Conservation (phyloP, 1,140 invertebrate genomes). For the Panagrolaimus sp. region DNA sequence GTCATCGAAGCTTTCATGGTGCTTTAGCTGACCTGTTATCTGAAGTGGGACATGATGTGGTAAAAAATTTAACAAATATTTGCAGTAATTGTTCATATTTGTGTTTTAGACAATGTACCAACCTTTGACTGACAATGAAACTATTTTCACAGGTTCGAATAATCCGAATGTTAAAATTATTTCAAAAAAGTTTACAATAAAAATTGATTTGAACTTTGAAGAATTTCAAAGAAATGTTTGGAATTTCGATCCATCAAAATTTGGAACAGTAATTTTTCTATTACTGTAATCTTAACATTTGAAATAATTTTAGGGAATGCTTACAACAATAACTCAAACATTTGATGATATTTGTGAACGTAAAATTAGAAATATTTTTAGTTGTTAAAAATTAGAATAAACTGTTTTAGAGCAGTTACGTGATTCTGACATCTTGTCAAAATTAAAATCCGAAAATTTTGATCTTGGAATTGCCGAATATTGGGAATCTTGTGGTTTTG, state of each 20-base stretch:
- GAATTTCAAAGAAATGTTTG: too few species aligned
- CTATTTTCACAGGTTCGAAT: neutral
- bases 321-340: neutral
- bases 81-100: too few species aligned
- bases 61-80: neutral
- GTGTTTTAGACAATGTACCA: neutral
- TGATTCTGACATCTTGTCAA: neutral
- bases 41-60: conserved; percentile 9
- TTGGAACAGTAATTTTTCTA: too few species aligned
- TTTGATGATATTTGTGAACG: neutral
- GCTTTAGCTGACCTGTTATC: conserved; percentile 1
- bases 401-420: neutral
- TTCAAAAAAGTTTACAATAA: neutral
- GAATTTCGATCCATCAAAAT: too few species aligned
- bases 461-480: neutral
- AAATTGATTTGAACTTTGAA: neutral
- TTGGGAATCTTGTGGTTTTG: conserved; percentile 8
- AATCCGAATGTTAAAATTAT: neutral
- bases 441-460: neutral
- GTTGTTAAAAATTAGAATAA: neutral
- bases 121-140: neutral
- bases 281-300: too few species aligned
- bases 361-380: neutral
- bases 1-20: too few species aligned
- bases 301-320: too few species aligned